Conservation (phyloP, 2,888 invertebrate species). For the Acholoe squamosa region DNA sequence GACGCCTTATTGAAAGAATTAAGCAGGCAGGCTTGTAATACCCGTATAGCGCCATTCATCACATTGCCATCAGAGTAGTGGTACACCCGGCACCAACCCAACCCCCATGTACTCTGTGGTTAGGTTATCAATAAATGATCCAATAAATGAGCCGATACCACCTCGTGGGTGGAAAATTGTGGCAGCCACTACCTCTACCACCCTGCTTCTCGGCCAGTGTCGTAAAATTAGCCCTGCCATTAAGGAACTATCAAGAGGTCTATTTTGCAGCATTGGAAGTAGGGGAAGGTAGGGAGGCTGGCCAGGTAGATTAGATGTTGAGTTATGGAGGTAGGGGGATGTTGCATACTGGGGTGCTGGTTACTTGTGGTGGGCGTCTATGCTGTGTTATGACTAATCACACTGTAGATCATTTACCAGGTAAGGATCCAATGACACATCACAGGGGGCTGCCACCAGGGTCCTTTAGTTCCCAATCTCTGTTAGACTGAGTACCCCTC, state of each 20-base stretch:
- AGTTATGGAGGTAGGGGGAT: neutral
- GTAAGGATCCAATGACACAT: conserved; percentile 17
- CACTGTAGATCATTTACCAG: neutral
- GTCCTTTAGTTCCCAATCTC: neutral
- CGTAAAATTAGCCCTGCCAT: conserved; percentile 6
- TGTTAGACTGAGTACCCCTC: too few relatives aligned
- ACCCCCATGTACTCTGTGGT: conserved; percentile 4
- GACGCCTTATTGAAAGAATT: conserved; percentile 7
- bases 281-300: neutral
- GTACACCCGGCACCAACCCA: neutral
- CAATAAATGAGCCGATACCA: conserved; percentile 17
- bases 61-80: neutral
- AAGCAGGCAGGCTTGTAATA: neutral
- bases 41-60: neutral
- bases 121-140: conserved; percentile 13
- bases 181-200: neutral
- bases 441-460: conserved; percentile 7
- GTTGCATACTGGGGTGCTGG: neutral
- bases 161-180: neutral
- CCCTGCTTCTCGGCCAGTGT: neutral
- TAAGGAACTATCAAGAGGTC: neutral
- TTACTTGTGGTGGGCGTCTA: neutral
- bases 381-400: neutral
- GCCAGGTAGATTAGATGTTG: conserved; percentile 4
- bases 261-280: neutral